Evolutionary conservation across 2,113 vertebrate species (phyloP), one percentile per base, ranked within the genome.

Genomic region (Ptilonorhynchus violaceus): DNA sequence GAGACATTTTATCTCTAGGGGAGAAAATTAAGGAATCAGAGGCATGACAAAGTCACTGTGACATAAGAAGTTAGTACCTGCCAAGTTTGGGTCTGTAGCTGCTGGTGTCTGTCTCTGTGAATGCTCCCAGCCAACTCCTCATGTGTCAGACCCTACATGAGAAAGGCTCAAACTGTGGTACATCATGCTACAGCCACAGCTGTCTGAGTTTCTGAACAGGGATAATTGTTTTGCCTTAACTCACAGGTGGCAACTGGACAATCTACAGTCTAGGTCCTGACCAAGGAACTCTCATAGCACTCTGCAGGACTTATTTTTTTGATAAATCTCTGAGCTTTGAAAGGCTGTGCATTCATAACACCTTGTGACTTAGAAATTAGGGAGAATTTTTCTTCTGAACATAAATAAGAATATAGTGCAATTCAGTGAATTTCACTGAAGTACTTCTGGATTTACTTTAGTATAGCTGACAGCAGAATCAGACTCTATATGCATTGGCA

Each of bases 381-480:
- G 64, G 35, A 59, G 44, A 44, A 46, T 86, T 95, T 97, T 90
- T 84, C 64, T 93, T 90, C 64, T 72, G 72, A 94, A 86, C 56
- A 75, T 80, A 90, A 96, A 81, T 55, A 67, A 44, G 37, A 91
- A 81, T 49, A 60, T 63, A 90, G 44, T 52, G 59, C 52, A 88
- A 90, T 88, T 95, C 90, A 93, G 55, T 81, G 68, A 80, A 63
- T 64, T 93, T 93, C 85, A 92, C 11, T 95, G 79, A 93, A 96
- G 92, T 94, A 80, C 50, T 92, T 84, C 62, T 96, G 82, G 42
- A 70, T 96, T 96, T 96, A 84, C 72, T 41, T 93, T 89, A 52
- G 41, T 92, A 60, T 60, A 92, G 88, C 27, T 96, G 85, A 96
- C 81, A 90, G 93, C 93, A 96, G 82, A 86, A 78, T 92, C 87